Evolutionary conservation across 2,797 vertebrate species (phyloP).

Genomic region (Falco peregrinus): DNA sequence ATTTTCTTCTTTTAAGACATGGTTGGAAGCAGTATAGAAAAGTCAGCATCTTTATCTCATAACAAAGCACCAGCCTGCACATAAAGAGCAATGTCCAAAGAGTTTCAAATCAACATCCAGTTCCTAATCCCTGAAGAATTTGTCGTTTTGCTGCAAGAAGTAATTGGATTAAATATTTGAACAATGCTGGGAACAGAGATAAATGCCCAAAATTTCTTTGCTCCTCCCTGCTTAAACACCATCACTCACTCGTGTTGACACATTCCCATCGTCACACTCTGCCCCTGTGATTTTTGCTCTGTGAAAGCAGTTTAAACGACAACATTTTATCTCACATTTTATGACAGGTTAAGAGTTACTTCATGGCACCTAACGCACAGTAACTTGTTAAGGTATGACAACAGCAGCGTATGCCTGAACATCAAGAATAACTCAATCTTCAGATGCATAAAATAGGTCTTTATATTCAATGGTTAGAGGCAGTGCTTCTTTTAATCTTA

Average conservation of each 20-base stretch:
- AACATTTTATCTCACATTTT: not conserved
- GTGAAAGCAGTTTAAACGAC: not conserved
- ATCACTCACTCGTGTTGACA: not conserved
- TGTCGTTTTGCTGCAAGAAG: not conserved
- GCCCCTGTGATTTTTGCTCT: not conserved
- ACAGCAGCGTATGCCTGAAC: not conserved
- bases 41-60: not conserved
- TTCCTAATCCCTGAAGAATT: not conserved
- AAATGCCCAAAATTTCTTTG: not conserved
- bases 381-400: constrained; percentile 9
- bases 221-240: not conserved
- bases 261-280: not conserved
- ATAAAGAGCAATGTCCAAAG: not conserved
- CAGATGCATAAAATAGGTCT: not conserved
- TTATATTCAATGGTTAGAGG: not conserved
- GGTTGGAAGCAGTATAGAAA: not conserved
- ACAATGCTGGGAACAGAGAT: not conserved
- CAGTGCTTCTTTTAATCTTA: not conserved
- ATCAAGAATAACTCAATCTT: not conserved
- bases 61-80: not conserved
- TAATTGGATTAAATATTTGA: not conserved
- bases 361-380: not conserved
- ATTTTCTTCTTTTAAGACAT: not conserved
- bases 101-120: not conserved
- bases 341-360: not conserved